Evolutionary conservation across 2,113 vertebrate species (phyloP).

Genomic region (Rostratula benghalensis): DNA sequence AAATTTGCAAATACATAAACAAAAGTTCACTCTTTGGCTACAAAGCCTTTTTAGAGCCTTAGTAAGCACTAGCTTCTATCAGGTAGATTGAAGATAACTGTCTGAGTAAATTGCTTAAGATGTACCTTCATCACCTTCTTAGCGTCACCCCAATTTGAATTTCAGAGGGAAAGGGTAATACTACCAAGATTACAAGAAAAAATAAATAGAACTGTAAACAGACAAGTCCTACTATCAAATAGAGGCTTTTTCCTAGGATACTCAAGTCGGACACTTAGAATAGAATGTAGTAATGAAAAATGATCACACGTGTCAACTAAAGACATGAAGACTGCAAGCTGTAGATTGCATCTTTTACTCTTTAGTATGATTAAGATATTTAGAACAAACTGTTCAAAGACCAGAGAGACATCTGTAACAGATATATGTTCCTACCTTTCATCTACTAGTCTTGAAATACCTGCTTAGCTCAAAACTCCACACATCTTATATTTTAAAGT

Average conservation of each 20-base stretch:
- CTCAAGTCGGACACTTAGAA: neutral
- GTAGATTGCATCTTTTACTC: neutral
- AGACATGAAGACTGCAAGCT: neutral
- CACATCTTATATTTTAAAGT: neutral
- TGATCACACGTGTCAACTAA: neutral
- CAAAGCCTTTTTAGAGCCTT: neutral
- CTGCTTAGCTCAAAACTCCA: neutral
- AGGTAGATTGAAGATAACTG: neutral
- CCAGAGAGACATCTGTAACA: neutral
- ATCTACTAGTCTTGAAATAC: neutral
- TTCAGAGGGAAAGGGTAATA: neutral
- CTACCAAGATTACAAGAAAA: neutral
- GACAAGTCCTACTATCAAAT: neutral
- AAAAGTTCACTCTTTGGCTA: neutral
- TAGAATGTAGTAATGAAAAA: neutral
- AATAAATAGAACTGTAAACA: neutral
- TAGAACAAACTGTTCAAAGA: neutral
- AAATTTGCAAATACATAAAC: neutral
- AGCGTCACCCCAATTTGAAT: neutral
- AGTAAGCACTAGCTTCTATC: neutral
- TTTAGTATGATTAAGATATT: neutral
- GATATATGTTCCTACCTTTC: neutral
- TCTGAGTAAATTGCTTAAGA: neutral
- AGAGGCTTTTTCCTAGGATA: neutral
- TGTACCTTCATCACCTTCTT: neutral